Percentiles rank a stretch among this genome's conserved stretches.
Conservation (phyloP, 2,888 invertebrate species). For the Glyphotaelius pellucidus region DNA sequence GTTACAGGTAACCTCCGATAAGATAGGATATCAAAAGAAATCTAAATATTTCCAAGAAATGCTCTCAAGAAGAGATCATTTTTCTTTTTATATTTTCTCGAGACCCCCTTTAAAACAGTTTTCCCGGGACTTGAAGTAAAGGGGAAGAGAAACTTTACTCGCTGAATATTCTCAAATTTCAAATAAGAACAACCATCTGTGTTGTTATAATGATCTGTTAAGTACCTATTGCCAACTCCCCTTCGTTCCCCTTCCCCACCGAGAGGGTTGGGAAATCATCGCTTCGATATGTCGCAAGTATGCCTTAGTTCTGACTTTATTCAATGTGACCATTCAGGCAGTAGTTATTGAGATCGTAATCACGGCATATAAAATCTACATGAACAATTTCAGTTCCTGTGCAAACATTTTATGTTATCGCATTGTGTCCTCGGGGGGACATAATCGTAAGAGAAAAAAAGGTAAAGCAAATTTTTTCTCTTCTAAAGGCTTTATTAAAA, state of each 20-base stretch:
- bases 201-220: slow-evolving; percentile 59
- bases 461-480: slow-evolving; percentile 49
- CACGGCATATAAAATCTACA: background rate
- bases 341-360: background rate
- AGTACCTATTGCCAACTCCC: background rate
- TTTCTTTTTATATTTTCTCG: background rate
- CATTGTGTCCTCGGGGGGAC: background rate
- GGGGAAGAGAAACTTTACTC: slow-evolving; percentile 52
- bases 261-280: background rate
- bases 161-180: slow-evolving; percentile 58
- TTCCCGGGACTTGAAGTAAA: slow-evolving; percentile 6
- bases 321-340: background rate
- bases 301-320: background rate
- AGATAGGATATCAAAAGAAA: background rate
- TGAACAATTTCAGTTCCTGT: background rate
- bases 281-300: background rate
- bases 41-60: background rate
- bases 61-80: background rate
- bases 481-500: background rate
- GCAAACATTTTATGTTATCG: background rate
- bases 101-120: slow-evolving; percentile 34
- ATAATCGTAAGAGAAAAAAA: slow-evolving; percentile 46
- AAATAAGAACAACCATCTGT: slow-evolving; percentile 51
- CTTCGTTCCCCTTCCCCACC: background rate
- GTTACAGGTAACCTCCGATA: background rate